phyloP scores from a whole-genome alignment of 2,888 invertebrate species.

The Eupithecia dodoneata region DNA sequence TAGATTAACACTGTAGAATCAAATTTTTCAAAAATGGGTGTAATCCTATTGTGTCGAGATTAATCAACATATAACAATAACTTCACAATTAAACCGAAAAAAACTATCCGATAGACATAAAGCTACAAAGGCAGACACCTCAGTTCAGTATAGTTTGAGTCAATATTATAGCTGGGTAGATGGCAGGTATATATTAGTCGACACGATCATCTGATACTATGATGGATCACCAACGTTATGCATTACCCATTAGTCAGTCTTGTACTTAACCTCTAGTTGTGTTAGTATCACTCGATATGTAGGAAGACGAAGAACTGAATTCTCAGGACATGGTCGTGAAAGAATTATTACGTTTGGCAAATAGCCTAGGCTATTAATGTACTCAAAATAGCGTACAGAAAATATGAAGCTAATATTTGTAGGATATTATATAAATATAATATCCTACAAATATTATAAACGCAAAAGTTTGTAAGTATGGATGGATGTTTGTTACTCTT shows the following conservation, averaged over 20 bases:
- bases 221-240: conserved; percentile 44
- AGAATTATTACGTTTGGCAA: background rate
- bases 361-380: background rate
- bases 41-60: too few relatives aligned
- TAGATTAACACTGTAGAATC: too few relatives aligned
- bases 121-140: background rate
- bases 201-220: conserved; percentile 33
- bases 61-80: too few relatives aligned
- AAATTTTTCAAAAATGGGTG: too few relatives aligned
- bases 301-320: background rate
- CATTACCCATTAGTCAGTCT: conserved; percentile 40
- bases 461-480: too few relatives aligned
- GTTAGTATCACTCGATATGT: background rate
- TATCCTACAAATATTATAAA: too few relatives aligned
- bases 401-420: too few relatives aligned
- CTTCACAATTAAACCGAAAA: background rate
- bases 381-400: background rate
- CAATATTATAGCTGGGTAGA: conserved; percentile 25
- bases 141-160: conserved; percentile 20
- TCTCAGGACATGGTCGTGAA: background rate
- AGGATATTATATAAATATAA: background rate
- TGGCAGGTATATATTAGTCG: conserved; percentile 31
- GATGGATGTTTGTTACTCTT: too few relatives aligned
- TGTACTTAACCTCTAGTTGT: conserved; percentile 11
- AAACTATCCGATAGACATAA: background rate